Conservation (phyloP, 37 sponge, comb jelly and placozoan species). For the Oscarella lobularis region DNA sequence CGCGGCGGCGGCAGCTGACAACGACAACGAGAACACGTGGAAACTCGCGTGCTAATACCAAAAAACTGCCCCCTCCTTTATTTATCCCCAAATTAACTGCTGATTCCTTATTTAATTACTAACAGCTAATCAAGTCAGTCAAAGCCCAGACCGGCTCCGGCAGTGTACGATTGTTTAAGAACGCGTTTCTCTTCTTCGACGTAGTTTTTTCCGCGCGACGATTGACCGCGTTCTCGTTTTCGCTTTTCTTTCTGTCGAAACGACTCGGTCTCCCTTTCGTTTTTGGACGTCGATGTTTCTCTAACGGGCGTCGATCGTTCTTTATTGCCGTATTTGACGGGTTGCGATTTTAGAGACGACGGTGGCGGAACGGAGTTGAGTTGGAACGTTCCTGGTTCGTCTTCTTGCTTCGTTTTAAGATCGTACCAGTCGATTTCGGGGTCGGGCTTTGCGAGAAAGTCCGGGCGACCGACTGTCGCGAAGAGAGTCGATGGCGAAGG, state of each 20-base stretch:
- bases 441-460: conserved; percentile 28
- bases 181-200: conserved; percentile 81
- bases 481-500: conserved; percentile 67
- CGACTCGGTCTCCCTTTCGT: conserved; percentile 18
- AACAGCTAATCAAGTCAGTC: too few relatives aligned
- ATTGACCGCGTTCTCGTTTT: conserved; percentile 54
- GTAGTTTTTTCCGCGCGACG: conserved; percentile 69
- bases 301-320: neutral
- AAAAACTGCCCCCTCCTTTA: too few relatives aligned
- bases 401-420: conserved; percentile 20
- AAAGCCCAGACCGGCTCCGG: neutral
- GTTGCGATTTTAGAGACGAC: conserved; percentile 11
- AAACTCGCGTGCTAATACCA: too few relatives aligned
- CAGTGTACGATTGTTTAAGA: conserved; percentile 33
- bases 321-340: neutral
- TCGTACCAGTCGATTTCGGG: conserved; percentile 49
- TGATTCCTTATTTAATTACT: too few relatives aligned
- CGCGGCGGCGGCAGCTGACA: too few relatives aligned
- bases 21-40: too few relatives aligned
- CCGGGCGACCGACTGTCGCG: conserved; percentile 37
- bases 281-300: neutral
- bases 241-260: conserved; percentile 63
- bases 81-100: too few relatives aligned
- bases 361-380: conserved; percentile 45
- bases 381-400: conserved; percentile 13